These are phyloP conservation scores for Tiliacea citrago DNA, from an alignment of 2,888 invertebrate genomes.

Conservation along the genomic window DNA sequence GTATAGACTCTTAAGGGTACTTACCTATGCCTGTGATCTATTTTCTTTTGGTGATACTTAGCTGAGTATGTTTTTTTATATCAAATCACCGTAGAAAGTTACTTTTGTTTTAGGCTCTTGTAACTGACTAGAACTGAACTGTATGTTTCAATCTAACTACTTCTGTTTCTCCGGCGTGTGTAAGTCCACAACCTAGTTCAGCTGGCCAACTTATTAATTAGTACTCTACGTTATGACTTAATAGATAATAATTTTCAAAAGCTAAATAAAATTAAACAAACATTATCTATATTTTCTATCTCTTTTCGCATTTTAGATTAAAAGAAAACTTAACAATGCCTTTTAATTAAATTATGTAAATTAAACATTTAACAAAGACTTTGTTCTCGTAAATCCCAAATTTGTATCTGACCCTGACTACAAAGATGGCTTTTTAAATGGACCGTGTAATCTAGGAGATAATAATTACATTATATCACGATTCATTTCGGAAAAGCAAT, in stretches of 20 bases:
- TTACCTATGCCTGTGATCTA: too few species aligned
- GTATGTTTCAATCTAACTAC: not conserved
- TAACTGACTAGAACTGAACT: not conserved
- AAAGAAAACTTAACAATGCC: conserved; percentile 33
- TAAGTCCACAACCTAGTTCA: not conserved
- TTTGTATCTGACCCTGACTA: conserved; percentile 43
- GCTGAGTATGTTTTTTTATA: too few species aligned
- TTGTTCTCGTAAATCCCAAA: conserved; percentile 29
- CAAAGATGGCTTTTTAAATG: conserved; percentile 61
- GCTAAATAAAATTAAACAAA: conserved; percentile 8
- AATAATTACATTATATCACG: conserved; percentile 64
- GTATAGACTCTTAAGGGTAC: too few species aligned
- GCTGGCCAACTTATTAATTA: not conserved
- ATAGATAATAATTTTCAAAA: not conserved
- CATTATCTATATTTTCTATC: not conserved
- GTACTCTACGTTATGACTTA: not conserved
- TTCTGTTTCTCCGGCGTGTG: not conserved
- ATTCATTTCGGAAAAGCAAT: conserved; percentile 62
- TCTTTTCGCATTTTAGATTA: conserved; percentile 29
- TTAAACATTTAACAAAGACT: conserved; percentile 50
- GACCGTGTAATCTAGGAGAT: conserved; percentile 62
- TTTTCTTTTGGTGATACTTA: too few species aligned
- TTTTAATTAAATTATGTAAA: conserved; percentile 43
- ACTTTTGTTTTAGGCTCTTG: not conserved
- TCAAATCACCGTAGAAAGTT: not conserved